These are phyloP conservation scores for Psilopogon haemacephalus DNA, from an alignment of 2,113 vertebrate species.

Conservation along the genomic window DNA sequence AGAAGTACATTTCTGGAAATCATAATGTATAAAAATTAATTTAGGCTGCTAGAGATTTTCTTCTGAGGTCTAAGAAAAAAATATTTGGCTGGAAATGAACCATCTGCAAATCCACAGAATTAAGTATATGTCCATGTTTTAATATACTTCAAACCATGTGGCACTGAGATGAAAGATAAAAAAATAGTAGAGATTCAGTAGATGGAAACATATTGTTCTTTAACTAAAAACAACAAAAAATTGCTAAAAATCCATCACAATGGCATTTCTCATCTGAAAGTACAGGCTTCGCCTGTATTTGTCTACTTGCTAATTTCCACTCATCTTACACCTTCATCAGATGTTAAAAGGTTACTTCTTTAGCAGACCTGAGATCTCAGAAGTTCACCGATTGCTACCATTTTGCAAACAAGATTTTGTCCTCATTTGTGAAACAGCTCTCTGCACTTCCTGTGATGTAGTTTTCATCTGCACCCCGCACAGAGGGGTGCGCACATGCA, in stretches of 20 bases:
- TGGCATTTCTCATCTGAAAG: background rate
- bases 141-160: slow-evolving; percentile 52
- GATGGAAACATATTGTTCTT: slow-evolving; percentile 38
- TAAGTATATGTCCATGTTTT: slow-evolving; percentile 59
- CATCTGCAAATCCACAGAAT: slow-evolving; percentile 65
- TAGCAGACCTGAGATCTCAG: background rate
- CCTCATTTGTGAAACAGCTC: background rate
- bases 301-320: slow-evolving; percentile 51
- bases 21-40: slow-evolving; percentile 77
- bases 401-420: background rate
- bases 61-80: slow-evolving; percentile 59
- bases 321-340: slow-evolving; percentile 2
- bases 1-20: slow-evolving; percentile 77
- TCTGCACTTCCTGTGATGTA: background rate
- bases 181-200: slow-evolving; percentile 44
- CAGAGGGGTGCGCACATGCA: rapidly evolving
- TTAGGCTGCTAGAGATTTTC: slow-evolving; percentile 67
- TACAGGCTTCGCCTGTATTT: slow-evolving; percentile 33
- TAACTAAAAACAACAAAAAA: slow-evolving; percentile 62
- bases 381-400: background rate
- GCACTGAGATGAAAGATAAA: slow-evolving; percentile 62
- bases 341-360: slow-evolving; percentile 7
- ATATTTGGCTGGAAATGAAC: slow-evolving; percentile 70
- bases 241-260: slow-evolving; percentile 26
- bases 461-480: background rate